Evolutionary conservation across 2,888 invertebrate genomes (phyloP), one percentile per base, ranked within the genome.

Genomic region (Andrena minutula): DNA sequence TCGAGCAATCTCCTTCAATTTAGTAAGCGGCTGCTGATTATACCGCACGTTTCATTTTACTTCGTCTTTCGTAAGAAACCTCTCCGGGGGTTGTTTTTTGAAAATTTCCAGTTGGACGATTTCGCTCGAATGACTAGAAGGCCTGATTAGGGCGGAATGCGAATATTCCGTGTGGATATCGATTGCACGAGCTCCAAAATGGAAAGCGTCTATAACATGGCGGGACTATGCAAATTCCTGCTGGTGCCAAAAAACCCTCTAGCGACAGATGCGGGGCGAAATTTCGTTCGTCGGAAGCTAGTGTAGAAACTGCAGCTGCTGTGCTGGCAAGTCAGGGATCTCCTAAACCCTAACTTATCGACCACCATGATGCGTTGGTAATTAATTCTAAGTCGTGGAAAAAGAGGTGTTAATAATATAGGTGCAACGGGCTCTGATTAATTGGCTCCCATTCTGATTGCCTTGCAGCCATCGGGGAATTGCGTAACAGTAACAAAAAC

Each of bases 341-440:
- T 90, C 93, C 93, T 92, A 93, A 93, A 90, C 86, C 75, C 83
- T 86, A 73, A 87, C 87, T 92, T 93, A 92, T 90, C 92, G 89
- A 91, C 92, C 58, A 86, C 73, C 70, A 79, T 32, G 58, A 26
- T n/a, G 28, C 49, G 82, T 60, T 79, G 78, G 73, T 86, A 85
- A 88, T 72, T 71, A 77, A 72, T 82, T 75, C 76, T 76, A 77
- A 72, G 41, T 26, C 7, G 4, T 20, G 30, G 30, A 58, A 12
- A 56, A 68, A 68, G 20, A 10, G 12, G 32, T 30, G 65, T 49
- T 30, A 30, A 61, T 35, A 51, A 61, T 35, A 0, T 7, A 61
- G 20, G 16, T 56, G 6, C 3, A 49, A 56, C 51, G 41, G 1
- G 2, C 1, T n/a, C 53, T 16, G n/a, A 75, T 69, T n/a, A 53